Percentiles rank a stretch among this genome's conserved stretches.
Conservation (phyloP, 2,888 invertebrate genomes). For the Lasioglossum leucozonium region DNA sequence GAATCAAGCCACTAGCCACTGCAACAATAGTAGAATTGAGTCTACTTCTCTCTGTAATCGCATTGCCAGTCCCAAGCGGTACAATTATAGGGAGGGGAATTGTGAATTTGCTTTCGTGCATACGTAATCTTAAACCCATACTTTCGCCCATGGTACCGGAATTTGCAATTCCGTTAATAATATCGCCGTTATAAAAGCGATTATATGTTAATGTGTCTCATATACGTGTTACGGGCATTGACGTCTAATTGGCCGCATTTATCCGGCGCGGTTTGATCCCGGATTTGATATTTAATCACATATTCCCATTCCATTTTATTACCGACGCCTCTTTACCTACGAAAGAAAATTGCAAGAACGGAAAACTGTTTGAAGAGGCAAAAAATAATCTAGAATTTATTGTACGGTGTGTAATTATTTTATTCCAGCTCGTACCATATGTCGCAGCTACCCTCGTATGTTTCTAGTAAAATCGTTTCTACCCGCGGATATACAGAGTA, state of each 20-base stretch:
- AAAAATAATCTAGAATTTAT: not conserved
- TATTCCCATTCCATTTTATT: not conserved
- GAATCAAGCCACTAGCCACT: not conserved
- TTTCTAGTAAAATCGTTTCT: not conserved
- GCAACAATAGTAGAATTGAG: not conserved
- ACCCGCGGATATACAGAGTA: not conserved
- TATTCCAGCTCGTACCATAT: not conserved
- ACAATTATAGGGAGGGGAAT: constrained; percentile 8
- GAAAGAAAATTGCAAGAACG: not conserved
- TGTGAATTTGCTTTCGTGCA: constrained; percentile 11
- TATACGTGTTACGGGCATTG: not conserved
- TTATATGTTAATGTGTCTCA: not conserved
- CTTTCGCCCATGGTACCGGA: not conserved
- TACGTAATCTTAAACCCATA: not conserved
- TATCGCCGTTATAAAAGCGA: constrained; percentile 1
- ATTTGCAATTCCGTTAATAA: constrained; percentile 2
- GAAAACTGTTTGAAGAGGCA: too few species aligned
- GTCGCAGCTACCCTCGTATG: not conserved
- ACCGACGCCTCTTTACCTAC: not conserved
- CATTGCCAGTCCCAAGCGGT: not conserved
- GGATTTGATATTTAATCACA: not conserved
- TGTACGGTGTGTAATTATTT: not conserved
- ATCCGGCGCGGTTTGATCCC: not conserved
- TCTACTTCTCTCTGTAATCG: constrained; percentile 4
- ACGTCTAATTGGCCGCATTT: not conserved